A percentile compares a stretch with the other conserved stretches of the same genome.
phyloP scores from a whole-genome alignment of 2,797 vertebrate genomes.

The Tangara arthus region DNA sequence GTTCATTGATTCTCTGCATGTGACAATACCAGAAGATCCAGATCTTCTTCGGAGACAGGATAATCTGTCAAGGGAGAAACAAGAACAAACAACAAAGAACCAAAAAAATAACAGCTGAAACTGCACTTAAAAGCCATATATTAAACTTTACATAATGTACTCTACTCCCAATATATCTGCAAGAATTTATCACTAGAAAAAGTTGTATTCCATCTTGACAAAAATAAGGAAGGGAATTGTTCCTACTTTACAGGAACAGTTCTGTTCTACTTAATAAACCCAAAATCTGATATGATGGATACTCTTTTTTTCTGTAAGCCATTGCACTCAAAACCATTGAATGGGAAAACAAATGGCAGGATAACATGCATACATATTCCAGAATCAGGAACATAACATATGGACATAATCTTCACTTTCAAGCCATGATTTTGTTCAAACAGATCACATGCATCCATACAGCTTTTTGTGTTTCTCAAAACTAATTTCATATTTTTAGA shows the following conservation, averaged over 20 bases:
- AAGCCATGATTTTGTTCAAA: neutral
- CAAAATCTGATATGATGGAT: neutral
- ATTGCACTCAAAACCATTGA: neutral
- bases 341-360: neutral
- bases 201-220: neutral
- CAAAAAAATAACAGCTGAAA: neutral
- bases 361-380: neutral
- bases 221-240: neutral
- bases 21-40: neutral
- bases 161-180: neutral
- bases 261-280: too few relatives aligned
- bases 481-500: neutral
- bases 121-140: neutral
- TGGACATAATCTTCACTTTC: neutral
- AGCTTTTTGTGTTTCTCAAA: neutral
- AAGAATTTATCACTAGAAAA: neutral
- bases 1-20: neutral
- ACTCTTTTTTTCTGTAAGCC: neutral
- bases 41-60: neutral
- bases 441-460: neutral
- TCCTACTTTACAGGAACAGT: neutral
- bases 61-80: neutral
- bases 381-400: neutral
- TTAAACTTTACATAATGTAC: neutral
- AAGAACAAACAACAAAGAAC: neutral